phyloP scores from a whole-genome alignment of 2,113 vertebrate species.

The Connochaetes taurinus region DNA sequence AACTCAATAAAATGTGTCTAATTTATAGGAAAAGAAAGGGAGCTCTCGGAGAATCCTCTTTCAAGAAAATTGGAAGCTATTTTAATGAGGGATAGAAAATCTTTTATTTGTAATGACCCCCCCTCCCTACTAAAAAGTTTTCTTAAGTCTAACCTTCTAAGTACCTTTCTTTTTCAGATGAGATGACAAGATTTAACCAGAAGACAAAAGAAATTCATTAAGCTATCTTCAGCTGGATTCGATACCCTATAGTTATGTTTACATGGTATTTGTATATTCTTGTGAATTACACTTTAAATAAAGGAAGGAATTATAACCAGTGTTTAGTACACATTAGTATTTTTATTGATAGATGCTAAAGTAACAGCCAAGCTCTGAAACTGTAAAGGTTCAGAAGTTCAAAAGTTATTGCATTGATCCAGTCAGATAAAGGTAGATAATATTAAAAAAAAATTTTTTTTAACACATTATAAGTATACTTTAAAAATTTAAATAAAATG shows the following conservation, averaged over 20 bases:
- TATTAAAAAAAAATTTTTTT: conserved; percentile 26
- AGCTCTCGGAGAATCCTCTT: not conserved
- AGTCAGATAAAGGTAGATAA: not conserved
- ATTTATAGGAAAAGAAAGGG: conserved; percentile 44
- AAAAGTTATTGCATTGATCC: conserved; percentile 14
- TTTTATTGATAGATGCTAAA: conserved; percentile 13
- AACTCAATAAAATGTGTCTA: conserved; percentile 39
- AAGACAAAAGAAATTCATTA: conserved; percentile 66
- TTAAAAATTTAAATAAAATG: not conserved
- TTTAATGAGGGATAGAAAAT: conserved; percentile 30
- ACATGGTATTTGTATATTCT: conserved; percentile 53
- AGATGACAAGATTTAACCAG: conserved; percentile 60
- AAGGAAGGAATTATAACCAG: not conserved
- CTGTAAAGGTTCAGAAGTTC: not conserved
- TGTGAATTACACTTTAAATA: conserved; percentile 51
- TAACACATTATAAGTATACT: not conserved
- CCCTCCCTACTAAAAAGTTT: not conserved
- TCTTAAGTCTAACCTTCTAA: conserved; percentile 50
- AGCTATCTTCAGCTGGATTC: conserved; percentile 55
- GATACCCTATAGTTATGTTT: not conserved
- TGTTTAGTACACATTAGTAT: not conserved
- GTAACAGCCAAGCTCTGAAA: not conserved
- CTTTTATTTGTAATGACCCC: not conserved
- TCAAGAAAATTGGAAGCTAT: conserved; percentile 40
- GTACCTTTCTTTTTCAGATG: conserved; percentile 68